Base-by-base conservation (phyloP, 2,797 vertebrate species). In the Coracias cyanogaster region DNA sequence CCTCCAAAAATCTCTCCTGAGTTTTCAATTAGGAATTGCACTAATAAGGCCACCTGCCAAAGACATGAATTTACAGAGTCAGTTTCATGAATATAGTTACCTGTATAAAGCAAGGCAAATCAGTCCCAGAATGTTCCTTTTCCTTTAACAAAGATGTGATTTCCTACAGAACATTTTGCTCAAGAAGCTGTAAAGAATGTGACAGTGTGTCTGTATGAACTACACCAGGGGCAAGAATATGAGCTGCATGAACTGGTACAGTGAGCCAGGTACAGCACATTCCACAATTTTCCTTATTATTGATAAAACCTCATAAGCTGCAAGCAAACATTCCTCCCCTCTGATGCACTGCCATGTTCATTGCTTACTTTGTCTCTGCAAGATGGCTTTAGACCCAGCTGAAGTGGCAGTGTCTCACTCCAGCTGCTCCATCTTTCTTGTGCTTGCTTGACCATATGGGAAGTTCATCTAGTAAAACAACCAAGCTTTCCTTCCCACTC, bases 1-100 rank as follows among this genome's bases (percentile, higher is more conserved):
- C 97, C 95, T 51, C 98, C 98, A 96, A 98, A 98, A 82, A 98
- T 97, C 66, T 97, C 94, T 31, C 95, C 88, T 1, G 98, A 96
- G 93, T 98, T 98, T 96, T 98, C 98, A 92, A 98, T 98, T 73
- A 98, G 94, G 84, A 98, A 98, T 76, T 98, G 98, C 43, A 98
- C 97, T 73, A 98, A 93, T 79, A 94, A 92, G 54, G 98, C 98
- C 77, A 98, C 98, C 98, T 98, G 78, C 48, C 17, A 83, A 84
- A 92, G 64, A 88, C 55, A 94, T 7, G 22, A 90, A 66, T 83
- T 62, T 28, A 58, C 15, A 43, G 15, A 49, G 45, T 89, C 33
- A 82, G 43, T 86, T 57, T 73, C 9, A 45, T 8, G 41, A 51
- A 73, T 43, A 66, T 1, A 83, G 37, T 39, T 29, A 60, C 41